Evolutionary conservation across 2,113 vertebrate genomes (phyloP), one percentile per base, ranked within the genome.

Genomic region (Nannospalax galili): DNA sequence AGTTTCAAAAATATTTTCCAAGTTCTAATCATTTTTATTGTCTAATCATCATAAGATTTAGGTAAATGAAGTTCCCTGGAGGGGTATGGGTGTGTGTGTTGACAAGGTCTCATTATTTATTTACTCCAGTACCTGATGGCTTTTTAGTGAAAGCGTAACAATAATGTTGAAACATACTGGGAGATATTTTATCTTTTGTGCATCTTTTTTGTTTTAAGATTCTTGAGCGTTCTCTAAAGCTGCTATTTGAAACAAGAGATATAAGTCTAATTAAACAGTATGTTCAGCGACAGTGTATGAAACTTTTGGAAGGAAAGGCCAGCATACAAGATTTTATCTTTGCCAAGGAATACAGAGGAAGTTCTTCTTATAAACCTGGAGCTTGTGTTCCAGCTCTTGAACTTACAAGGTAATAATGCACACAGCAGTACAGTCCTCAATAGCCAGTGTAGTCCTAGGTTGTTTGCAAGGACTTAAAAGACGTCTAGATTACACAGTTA

Each of bases 241-340:
- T 99, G 98, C 98, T 99, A 96, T 99, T 99, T 98, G 99, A 99
- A 98, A 99, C 99, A 4, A 99, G 99, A 96, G 99, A 99, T 98
- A 99, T 99, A 97, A 99, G 99, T 98, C 99, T 99, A 98, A 99
- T 99, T 97, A 99, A 99, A 97, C 99, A 99, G 93, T 99, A 99
- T 3, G 99, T 99, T 78, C 99, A 99, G 98, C 99, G 98, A 84
- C 99, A 99, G 96, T 99, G 99, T 95, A 96, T 99, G 97, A 99
- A 99, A 97, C 98, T 99, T 92, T 96, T 99, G 92, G 99, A 99
- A 92, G 99, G 99, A 92, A 99, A 99, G 92, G 99, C 99, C 98
- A 99, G 99, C 98, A 98, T 99, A 98, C 99, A 99, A 97, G 99
- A 99, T 95, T 99, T 99, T 40, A 99, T 99, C 95, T 99, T 99